These are phyloP conservation scores for Alectoris magna DNA, from an alignment of 2,797 vertebrate genomes.

Conservation along the genomic window DNA sequence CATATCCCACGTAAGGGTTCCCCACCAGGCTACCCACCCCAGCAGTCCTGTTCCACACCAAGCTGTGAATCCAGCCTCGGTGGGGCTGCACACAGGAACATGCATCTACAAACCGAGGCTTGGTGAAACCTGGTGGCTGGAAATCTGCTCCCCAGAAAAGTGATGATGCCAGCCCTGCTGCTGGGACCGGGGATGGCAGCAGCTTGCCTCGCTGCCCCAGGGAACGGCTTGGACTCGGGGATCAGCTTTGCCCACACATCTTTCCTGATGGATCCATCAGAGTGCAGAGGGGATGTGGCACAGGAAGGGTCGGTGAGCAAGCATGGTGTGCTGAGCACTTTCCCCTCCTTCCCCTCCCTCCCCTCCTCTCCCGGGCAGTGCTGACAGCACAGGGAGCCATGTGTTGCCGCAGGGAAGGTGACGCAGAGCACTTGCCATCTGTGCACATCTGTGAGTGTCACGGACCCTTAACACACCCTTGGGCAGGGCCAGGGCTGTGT, in stretches of 20 bases:
- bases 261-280: background rate
- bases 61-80: background rate
- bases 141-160: background rate
- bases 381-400: constrained; percentile 9
- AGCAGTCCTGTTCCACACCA: background rate
- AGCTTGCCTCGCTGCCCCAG: background rate
- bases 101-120: background rate
- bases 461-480: background rate
- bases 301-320: background rate
- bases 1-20: background rate
- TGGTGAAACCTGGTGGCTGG: background rate
- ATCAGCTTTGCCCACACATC: background rate
- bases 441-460: constrained; percentile 23
- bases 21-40: background rate
- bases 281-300: background rate
- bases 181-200: background rate
- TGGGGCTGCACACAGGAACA: background rate
- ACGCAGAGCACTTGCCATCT: background rate
- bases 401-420: constrained; percentile 10
- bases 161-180: background rate
- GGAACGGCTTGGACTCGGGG: background rate
- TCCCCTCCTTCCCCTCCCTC: background rate
- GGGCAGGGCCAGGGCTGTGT: background rate
- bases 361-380: background rate
- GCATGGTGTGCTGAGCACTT: background rate